Percentiles rank a stretch among this genome's conserved stretches.
phyloP scores from a whole-genome alignment of 2,888 invertebrate species.

The Fragum sueziense region DNA sequence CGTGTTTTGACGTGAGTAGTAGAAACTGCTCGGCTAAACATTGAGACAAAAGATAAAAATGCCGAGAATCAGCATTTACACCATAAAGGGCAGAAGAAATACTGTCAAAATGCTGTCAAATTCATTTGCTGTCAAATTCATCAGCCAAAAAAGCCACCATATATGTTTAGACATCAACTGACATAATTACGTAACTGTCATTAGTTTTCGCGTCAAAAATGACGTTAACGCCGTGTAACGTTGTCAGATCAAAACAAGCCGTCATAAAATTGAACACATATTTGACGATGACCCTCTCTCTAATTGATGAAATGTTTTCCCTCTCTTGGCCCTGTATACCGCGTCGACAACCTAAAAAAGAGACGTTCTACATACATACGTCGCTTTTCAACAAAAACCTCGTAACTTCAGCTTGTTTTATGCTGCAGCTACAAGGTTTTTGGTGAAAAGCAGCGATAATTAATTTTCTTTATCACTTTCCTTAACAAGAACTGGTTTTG shows the following conservation, averaged over 20 bases:
- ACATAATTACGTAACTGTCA: not conserved
- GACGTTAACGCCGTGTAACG: not conserved
- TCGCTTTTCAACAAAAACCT: too few species aligned
- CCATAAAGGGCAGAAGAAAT: too few species aligned
- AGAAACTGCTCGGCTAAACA: too few species aligned
- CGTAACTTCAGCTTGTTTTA: too few species aligned
- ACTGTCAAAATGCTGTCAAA: not conserved
- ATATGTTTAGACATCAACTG: not conserved
- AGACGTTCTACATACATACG: too few species aligned
- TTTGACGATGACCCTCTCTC: conserved; percentile 3
- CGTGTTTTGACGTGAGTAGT: too few species aligned
- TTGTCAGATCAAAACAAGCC: not conserved
- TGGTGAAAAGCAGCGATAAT: too few species aligned
- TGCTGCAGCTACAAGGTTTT: too few species aligned
- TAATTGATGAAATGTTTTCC: conserved; percentile 6
- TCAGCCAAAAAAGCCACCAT: not conserved
- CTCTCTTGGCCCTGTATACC: conserved; percentile 4
- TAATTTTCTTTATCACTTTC: too few species aligned
- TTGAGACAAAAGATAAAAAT: too few species aligned
- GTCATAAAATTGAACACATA: conserved; percentile 12
- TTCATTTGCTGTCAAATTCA: not conserved
- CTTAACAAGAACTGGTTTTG: too few species aligned
- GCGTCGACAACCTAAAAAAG: conserved; percentile 11
- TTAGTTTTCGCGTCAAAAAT: not conserved
- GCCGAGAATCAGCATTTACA: too few species aligned